These are phyloP conservation scores for Diplazon laetatorius DNA, from an alignment of 2,888 invertebrate species.

Conservation along the genomic window DNA sequence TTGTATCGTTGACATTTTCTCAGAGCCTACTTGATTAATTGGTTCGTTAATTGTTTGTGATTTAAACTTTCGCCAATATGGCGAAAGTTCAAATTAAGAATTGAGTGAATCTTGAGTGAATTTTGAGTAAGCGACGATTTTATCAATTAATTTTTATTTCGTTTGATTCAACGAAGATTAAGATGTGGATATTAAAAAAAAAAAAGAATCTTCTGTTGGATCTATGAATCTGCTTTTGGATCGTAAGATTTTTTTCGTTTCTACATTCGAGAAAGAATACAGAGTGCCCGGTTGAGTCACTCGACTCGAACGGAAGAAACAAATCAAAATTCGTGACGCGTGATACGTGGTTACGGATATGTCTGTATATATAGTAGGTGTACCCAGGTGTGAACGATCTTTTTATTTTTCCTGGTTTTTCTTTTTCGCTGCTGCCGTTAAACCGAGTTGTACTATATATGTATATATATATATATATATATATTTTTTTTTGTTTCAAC, in stretches of 20 bases:
- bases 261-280: neutral
- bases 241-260: neutral
- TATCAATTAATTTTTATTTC: neutral
- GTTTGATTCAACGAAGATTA: neutral
- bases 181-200: no score
- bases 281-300: neutral
- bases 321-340: conserved; percentile 42
- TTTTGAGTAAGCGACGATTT: no score
- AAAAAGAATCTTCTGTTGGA: neutral
- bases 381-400: conserved; percentile 10
- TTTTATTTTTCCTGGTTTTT: neutral
- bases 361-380: no score
- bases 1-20: no score
- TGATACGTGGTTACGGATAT: neutral
- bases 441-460: neutral
- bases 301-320: conserved; percentile 42
- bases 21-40: no score
- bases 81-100: no score
- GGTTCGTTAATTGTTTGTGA: no score
- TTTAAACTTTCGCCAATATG: no score
- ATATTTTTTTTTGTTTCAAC: conserved; percentile 5
- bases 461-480: neutral
- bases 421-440: neutral
- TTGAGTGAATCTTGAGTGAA: no score
- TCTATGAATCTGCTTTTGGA: neutral